These are phyloP conservation scores for Tachycineta bicolor DNA, from an alignment of 2,113 vertebrate genomes.

Conservation along the genomic window DNA sequence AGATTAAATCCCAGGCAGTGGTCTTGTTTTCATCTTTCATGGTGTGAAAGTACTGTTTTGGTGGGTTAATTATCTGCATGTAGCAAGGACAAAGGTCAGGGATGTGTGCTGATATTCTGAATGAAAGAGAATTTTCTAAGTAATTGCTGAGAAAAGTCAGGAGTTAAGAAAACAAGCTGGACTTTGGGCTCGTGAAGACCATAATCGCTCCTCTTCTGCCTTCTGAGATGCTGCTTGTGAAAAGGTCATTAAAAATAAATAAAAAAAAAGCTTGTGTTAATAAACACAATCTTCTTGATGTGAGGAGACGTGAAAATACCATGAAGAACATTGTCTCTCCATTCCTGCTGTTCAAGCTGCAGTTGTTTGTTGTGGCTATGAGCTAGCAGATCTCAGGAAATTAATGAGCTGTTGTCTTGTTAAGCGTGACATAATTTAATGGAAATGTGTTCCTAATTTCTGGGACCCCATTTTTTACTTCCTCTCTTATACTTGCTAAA, in stretches of 20 bases:
- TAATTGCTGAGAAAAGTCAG: neutral
- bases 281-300: neutral
- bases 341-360: neutral
- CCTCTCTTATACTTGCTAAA: neutral
- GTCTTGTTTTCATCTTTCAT: neutral
- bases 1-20: neutral
- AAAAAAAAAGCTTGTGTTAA: neutral
- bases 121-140: neutral
- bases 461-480: neutral
- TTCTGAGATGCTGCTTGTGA: neutral
- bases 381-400: neutral
- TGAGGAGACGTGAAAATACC: neutral
- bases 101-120: neutral
- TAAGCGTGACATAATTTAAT: neutral
- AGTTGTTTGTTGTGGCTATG: neutral
- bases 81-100: neutral
- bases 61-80: neutral
- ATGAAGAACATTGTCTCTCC: neutral
- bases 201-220: neutral
- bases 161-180: neutral
- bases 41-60: neutral
- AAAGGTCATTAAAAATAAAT: neutral
- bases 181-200: neutral
- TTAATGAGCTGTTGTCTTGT: neutral
- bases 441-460: neutral